Percentiles rank a stretch among this genome's conserved stretches.
These are phyloP conservation scores for Prorops nasuta DNA, from an alignment of 1,140 invertebrate species.

Conservation along the genomic window DNA sequence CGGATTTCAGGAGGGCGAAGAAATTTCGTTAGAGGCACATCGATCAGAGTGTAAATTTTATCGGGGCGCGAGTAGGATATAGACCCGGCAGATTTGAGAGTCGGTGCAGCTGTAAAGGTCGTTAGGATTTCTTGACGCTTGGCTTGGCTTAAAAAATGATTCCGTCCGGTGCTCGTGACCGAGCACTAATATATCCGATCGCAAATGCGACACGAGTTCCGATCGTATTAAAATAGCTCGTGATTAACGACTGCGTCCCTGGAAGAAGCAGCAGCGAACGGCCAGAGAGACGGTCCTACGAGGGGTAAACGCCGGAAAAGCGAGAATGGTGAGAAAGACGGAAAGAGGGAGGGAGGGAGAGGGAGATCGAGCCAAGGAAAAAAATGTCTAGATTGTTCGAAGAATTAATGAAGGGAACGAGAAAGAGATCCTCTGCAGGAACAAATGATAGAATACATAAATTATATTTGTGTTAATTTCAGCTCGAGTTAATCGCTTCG, in stretches of 20 bases:
- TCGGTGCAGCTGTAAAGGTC: background rate
- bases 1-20: slow-evolving; percentile 9
- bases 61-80: background rate
- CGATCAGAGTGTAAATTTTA: slow-evolving; percentile 1
- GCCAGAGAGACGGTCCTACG: too few relatives aligned
- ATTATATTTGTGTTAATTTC: too few relatives aligned
- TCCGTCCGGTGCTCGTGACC: slow-evolving; percentile 22
- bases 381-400: too few relatives aligned
- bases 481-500: too few relatives aligned
- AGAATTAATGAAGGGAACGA: too few relatives aligned
- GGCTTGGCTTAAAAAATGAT: slow-evolving; percentile 14
- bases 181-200: slow-evolving; percentile 28
- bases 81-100: background rate
- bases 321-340: background rate
- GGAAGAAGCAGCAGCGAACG: too few relatives aligned
- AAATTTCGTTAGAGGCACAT: background rate
- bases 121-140: background rate
- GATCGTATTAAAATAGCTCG: slow-evolving; percentile 30
- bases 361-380: background rate
- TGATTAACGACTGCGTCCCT: slow-evolving; percentile 29
- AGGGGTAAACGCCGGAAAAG: background rate
- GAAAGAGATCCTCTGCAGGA: too few relatives aligned
- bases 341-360: background rate
- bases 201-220: slow-evolving; percentile 4
- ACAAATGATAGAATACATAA: too few relatives aligned